Evolutionary conservation across 2,888 invertebrate species (phyloP), one percentile per base, ranked within the genome.

Genomic region (Heliothis peltigera): DNA sequence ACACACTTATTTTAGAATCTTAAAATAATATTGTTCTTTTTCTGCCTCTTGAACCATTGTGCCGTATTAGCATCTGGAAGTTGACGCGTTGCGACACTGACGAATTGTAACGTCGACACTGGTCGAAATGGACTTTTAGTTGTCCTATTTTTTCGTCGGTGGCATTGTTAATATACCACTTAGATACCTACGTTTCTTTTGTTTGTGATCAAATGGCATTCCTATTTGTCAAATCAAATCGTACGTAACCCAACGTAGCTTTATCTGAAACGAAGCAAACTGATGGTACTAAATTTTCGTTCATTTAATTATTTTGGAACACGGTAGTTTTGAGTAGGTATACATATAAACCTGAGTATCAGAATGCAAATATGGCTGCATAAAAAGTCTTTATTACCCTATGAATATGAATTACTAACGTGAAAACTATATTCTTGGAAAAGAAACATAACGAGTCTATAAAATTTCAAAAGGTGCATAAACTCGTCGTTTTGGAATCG

Each of bases 1-100:
- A 88, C 84, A 84, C 81, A 88, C 89, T 92, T 90, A 90, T 91
- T 91, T 91, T 89, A 89, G 91, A 91, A 85, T 86, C 80, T 81
- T 84, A 84, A 84, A 87, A 87, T 84, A 87, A 87, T 84, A 86
- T 81, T 79, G 67, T 81, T 81, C 55, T 68, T 65, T 71, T 76
- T 64, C 60, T 64, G 70, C 53, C 60, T 70, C 68, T 62, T 64
- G 58, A 60, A 51, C 66, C 46, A 81, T 80, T 79, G 66, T 72
- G 65, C 60, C 62, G 77, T 79, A 72, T 81, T 74, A 79, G 69
- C 70, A 76, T 79, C 66, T 70, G 70, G 75, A 61, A 57, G 54
- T 66, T 80, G 76, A 80, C 75, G 72, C 73, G 67, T 73, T 73
- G 75, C 64, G 68, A 79, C 79, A 75, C 77, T 77, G 80, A 79